Evolutionary conservation across 2,113 vertebrate species (phyloP).

Genomic region (Oriolus oriolus): DNA sequence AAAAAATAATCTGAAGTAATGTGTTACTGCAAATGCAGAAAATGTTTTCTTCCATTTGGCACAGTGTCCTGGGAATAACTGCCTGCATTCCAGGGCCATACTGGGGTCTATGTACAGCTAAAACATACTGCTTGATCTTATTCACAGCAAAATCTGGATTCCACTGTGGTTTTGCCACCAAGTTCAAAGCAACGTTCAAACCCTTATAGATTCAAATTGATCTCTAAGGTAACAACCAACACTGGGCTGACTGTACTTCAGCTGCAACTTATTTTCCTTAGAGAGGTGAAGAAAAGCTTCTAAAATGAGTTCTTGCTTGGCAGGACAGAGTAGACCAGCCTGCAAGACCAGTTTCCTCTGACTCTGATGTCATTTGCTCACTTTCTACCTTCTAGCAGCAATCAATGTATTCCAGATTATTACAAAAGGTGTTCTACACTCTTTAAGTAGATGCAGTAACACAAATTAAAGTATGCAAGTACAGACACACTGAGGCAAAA

Average conservation of each 20-base stretch:
- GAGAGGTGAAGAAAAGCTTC: not conserved
- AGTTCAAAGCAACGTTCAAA: not conserved
- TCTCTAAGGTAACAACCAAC: not conserved
- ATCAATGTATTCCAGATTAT: accelerated
- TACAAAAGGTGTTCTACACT: not conserved
- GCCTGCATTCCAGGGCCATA: not conserved
- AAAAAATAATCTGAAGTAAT: not conserved
- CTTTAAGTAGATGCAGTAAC: not conserved
- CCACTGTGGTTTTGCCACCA: not conserved
- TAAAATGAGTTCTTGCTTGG: not conserved
- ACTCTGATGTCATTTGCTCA: not conserved
- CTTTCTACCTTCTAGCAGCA: not conserved
- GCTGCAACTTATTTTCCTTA: not conserved
- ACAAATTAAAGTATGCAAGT: not conserved
- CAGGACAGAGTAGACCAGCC: not conserved
- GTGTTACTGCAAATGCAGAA: not conserved
- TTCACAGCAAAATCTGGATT: not conserved
- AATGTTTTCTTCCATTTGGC: not conserved
- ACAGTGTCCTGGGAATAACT: not conserved
- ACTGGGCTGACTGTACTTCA: not conserved
- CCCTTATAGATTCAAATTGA: not conserved
- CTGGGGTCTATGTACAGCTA: not conserved
- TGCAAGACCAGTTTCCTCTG: not conserved
- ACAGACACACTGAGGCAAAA: not conserved
- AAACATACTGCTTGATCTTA: not conserved